Percentiles rank a stretch among this genome's conserved stretches.
These are phyloP conservation scores for Mallateleia sp. DNA, from an alignment of 2,888 invertebrate genomes.

Conservation along the genomic window DNA sequence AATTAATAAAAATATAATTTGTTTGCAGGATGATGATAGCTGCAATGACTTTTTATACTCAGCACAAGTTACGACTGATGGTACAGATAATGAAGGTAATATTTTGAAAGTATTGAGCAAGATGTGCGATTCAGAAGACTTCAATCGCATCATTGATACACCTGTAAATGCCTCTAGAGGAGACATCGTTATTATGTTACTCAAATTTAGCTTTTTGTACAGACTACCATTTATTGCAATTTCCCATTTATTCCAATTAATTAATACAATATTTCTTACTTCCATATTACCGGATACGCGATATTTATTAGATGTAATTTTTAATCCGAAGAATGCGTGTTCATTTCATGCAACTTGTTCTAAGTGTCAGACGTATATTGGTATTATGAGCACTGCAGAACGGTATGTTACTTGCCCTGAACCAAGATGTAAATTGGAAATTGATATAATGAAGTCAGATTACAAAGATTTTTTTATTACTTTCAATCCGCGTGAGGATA, in stretches of 20 bases:
- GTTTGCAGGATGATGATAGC: too few species aligned
- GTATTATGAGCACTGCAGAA: neutral
- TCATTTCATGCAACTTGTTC: conserved; percentile 21
- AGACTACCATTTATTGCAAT: conserved; percentile 28
- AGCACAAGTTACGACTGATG: too few species aligned
- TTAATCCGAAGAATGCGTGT: conserved; percentile 3
- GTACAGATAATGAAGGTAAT: too few species aligned
- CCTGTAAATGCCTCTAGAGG: neutral
- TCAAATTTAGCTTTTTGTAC: conserved; percentile 22
- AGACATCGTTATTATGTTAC: conserved; percentile 5
- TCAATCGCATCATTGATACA: neutral
- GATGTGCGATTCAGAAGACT: neutral
- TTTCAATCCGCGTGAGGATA: neutral
- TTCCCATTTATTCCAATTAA: conserved; percentile 28
- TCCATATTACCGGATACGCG: conserved; percentile 31
- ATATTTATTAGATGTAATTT: conserved; percentile 29
- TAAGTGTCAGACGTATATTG: neutral
- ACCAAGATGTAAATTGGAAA: neutral
- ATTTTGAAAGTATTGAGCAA: too few species aligned
- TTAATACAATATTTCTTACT: conserved; percentile 25
- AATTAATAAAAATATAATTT: too few species aligned
- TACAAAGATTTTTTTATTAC: neutral
- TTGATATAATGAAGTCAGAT: neutral
- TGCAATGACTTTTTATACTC: too few species aligned
- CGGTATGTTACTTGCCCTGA: neutral